These are phyloP conservation scores for Antheraea yamamai DNA, from an alignment of 2,888 invertebrate species.

Conservation along the genomic window DNA sequence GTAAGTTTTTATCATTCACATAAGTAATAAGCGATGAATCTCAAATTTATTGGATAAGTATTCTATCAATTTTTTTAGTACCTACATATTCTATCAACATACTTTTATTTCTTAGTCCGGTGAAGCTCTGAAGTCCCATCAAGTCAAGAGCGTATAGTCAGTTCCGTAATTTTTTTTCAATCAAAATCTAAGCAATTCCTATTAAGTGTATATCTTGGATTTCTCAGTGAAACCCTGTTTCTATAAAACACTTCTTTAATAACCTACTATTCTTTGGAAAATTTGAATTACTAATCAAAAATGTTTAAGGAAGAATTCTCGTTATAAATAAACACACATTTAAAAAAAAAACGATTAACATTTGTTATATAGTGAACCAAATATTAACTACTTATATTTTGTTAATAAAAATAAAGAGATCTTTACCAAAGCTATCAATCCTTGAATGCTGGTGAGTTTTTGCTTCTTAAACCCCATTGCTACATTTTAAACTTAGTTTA, in stretches of 20 bases:
- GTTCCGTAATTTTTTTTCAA: no score
- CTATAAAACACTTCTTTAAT: neutral
- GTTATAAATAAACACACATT: neutral
- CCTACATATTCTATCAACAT: neutral
- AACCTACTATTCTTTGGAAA: neutral
- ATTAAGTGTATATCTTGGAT: neutral
- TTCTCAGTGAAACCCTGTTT: neutral
- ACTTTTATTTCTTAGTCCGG: neutral
- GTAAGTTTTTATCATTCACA: no score
- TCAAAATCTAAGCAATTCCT: neutral
- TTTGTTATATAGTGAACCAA: neutral
- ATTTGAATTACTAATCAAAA: neutral
- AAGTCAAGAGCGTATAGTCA: no score
- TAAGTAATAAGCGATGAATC: neutral
- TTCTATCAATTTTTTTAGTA: neutral
- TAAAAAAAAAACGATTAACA: neutral
- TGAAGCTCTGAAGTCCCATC: no score
- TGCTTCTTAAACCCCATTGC: conserved; percentile 56
- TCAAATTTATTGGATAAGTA: neutral
- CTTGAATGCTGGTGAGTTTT: conserved; percentile 50
- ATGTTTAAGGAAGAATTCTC: neutral
- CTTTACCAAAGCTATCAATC: conserved; percentile 57
- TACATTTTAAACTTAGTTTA: conserved; percentile 41
- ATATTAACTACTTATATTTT: neutral
- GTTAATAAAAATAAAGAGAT: conserved; percentile 17